These are phyloP conservation scores for Rhinophrynus dorsalis DNA, from an alignment of 2,797 vertebrate genomes.

Conservation along the genomic window DNA sequence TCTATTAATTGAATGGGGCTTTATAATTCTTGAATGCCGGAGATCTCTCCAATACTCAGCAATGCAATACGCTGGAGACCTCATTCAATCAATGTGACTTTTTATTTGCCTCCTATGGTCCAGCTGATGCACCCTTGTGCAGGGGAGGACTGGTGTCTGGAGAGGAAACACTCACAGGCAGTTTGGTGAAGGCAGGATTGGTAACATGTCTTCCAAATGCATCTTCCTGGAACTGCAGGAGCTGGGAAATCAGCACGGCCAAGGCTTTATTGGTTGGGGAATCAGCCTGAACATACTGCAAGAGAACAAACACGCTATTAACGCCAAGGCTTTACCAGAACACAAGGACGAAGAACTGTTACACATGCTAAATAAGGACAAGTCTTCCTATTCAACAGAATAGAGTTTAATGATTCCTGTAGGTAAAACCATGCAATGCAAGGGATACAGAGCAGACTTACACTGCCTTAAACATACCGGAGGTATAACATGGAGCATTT, in stretches of 20 bases:
- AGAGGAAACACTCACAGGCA: conserved; percentile 78
- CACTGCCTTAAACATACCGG: neutral
- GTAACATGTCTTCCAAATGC: conserved; percentile 94
- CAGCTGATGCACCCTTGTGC: too few species aligned
- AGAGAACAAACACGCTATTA: conserved; percentile 36
- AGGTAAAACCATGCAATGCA: neutral
- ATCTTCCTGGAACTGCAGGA: conserved; percentile 97
- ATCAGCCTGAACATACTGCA: conserved; percentile 92
- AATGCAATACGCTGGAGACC: too few species aligned
- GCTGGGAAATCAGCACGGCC: conserved; percentile 89
- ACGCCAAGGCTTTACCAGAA: neutral
- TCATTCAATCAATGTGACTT: too few species aligned
- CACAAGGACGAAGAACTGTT: neutral
- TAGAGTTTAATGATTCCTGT: too few species aligned
- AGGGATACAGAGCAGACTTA: neutral
- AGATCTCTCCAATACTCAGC: too few species aligned
- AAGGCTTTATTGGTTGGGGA: conserved; percentile 93
- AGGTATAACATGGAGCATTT: neutral
- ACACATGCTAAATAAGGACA: neutral
- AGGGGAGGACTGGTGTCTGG: too few species aligned
- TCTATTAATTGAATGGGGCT: too few species aligned
- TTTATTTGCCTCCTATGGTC: too few species aligned
- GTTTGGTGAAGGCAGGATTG: conserved; percentile 96
- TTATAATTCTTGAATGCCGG: too few species aligned
- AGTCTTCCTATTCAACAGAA: neutral